Evolutionary conservation across 1,140 invertebrate species (phyloP).

Genomic region (Eupeodes corollae): DNA sequence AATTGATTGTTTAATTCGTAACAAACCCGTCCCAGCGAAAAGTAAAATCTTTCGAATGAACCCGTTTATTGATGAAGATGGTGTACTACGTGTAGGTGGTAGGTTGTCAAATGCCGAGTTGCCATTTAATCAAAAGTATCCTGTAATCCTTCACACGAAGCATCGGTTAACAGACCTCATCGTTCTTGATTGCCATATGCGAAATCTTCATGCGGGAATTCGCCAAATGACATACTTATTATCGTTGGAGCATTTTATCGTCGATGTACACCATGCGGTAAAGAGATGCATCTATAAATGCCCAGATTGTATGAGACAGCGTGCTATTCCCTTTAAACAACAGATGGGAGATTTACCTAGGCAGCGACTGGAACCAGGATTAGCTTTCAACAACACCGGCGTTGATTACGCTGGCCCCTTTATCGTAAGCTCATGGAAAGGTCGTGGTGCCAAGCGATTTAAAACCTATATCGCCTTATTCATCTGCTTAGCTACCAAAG

Average conservation of each 20-base stretch:
- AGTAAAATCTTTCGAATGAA: not conserved
- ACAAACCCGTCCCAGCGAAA: not conserved
- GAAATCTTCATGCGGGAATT: slow-evolving; percentile 5
- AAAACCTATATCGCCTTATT: slow-evolving; percentile 22
- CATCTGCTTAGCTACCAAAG: slow-evolving; percentile 14
- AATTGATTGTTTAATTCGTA: not conserved
- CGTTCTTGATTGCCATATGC: not conserved
- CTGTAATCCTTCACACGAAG: slow-evolving; percentile 1
- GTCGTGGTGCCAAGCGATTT: not conserved
- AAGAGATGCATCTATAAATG: slow-evolving; percentile 4
- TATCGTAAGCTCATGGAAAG: not conserved
- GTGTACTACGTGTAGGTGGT: slow-evolving; percentile 6
- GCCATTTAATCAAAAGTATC: slow-evolving; percentile 2
- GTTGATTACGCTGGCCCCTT: slow-evolving; percentile 34
- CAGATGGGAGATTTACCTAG: too few species aligned
- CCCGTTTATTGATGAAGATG: slow-evolving; percentile 3
- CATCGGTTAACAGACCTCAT: slow-evolving; percentile 1
- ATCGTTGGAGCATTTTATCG: slow-evolving; percentile 2
- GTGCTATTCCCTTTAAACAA: not conserved
- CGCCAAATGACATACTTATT: slow-evolving; percentile 6
- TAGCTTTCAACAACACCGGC: slow-evolving; percentile 17
- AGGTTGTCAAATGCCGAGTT: slow-evolving; percentile 3
- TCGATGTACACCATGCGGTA: not conserved
- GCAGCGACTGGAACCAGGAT: not conserved
- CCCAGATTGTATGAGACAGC: not conserved